Percentiles rank a stretch among this genome's conserved stretches.
phyloP scores from a whole-genome alignment of 2,888 invertebrate genomes.

The Heliconius ismenius region DNA sequence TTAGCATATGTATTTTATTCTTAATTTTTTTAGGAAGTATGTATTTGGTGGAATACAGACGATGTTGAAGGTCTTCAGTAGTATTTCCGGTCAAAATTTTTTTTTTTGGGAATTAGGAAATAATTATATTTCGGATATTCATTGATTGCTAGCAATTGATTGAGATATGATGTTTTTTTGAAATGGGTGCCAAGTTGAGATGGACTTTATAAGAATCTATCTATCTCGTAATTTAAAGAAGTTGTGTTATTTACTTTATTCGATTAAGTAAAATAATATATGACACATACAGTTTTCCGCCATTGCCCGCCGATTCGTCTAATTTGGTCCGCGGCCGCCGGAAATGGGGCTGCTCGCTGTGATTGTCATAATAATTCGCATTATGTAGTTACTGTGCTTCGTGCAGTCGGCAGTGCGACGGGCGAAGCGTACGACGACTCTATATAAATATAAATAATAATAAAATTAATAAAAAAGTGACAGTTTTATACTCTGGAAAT shows the following conservation, averaged over 20 bases:
- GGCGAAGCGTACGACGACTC: constrained; percentile 4
- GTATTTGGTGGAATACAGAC: not conserved
- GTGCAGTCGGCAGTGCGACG: constrained; percentile 33
- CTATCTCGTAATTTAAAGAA: not conserved
- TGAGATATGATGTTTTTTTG: too few species aligned
- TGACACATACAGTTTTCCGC: constrained; percentile 28
- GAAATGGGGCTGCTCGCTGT: constrained; percentile 59
- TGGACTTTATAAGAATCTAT: not conserved
- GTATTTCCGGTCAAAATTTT: not conserved
- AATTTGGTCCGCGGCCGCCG: constrained; percentile 51
- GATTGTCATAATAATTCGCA: constrained; percentile 71
- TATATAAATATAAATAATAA: not conserved
- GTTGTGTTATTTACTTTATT: not conserved
- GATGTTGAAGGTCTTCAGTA: not conserved
- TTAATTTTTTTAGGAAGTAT: constrained; percentile 5
- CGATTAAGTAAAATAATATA: not conserved
- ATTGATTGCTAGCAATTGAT: not conserved
- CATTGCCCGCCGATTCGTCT: constrained; percentile 31
- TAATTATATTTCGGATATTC: not conserved
- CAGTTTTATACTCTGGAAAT: not conserved
- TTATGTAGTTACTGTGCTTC: constrained; percentile 50
- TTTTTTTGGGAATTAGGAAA: not conserved
- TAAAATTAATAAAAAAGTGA: not conserved
- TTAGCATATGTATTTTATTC: not conserved
- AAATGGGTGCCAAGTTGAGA: too few species aligned